phyloP scores from a whole-genome alignment of 2,797 vertebrate species.

The Myripristis jacobus region DNA sequence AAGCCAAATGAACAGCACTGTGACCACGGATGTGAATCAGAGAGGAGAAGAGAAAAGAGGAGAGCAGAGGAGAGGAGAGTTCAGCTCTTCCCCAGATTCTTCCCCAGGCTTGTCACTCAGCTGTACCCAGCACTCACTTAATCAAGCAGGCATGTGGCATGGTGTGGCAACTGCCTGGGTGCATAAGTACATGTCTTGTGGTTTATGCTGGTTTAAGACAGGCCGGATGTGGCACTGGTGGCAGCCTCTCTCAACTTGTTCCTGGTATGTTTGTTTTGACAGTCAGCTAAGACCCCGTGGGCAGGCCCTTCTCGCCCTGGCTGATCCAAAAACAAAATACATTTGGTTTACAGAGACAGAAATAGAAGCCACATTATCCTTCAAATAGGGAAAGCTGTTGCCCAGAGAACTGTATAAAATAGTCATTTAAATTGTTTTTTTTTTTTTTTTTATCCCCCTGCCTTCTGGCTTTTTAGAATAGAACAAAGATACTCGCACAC shows the following conservation, averaged over 20 bases:
- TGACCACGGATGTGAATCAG: no score
- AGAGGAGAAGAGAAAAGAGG: background rate
- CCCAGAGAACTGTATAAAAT: constrained; percentile 63
- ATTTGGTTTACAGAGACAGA: constrained; percentile 74
- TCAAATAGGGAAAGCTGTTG: constrained; percentile 71
- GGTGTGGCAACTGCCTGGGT: constrained; percentile 74
- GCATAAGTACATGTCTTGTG: constrained; percentile 77
- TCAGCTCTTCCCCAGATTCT: constrained; percentile 49
- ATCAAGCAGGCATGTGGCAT: constrained; percentile 78
- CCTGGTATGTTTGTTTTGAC: constrained; percentile 84
- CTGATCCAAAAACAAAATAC: constrained; percentile 76
- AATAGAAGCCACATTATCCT: constrained; percentile 76
- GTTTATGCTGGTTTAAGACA: constrained; percentile 77
- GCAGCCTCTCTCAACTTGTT: constrained; percentile 78
- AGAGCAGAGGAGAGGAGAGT: constrained; percentile 22
- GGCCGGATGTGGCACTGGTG: constrained; percentile 80
- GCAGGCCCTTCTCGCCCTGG: constrained; percentile 58
- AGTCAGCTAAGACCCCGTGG: constrained; percentile 77
- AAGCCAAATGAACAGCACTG: no score
- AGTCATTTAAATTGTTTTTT: constrained; percentile 64
- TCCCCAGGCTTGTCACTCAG: constrained; percentile 61
- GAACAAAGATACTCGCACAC: constrained; percentile 42
- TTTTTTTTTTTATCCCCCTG: constrained; percentile 33
- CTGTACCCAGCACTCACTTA: constrained; percentile 69
- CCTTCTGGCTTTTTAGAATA: constrained; percentile 64